Evolutionary conservation across 2,113 vertebrate genomes (phyloP).

Genomic region (Nycticebus coucang): DNA sequence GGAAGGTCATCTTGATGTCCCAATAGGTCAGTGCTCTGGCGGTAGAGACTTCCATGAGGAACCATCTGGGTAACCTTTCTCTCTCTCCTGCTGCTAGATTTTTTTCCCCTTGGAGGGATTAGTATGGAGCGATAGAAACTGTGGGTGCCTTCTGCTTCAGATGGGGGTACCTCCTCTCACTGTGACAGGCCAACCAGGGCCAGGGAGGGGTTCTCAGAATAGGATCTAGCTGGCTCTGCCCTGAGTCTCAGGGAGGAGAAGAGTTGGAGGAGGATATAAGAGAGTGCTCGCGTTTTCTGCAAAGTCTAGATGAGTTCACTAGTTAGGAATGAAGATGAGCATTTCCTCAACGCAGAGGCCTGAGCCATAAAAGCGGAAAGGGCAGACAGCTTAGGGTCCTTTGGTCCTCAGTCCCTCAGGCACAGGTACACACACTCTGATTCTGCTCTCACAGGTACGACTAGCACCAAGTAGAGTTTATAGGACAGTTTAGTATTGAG

Average conservation of each 20-base stretch:
- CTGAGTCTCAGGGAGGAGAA: background rate
- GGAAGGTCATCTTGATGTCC: background rate
- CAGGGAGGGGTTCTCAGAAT: slow-evolving; percentile 11
- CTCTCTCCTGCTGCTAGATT: background rate
- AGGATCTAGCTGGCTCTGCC: background rate
- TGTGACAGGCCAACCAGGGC: background rate
- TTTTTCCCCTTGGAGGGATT: background rate
- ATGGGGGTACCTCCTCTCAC: background rate
- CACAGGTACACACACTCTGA: background rate
- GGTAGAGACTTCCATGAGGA: background rate
- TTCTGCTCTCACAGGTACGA: background rate
- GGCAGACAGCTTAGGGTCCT: background rate
- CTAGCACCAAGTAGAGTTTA: background rate
- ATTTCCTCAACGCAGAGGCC: background rate
- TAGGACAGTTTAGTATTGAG: background rate
- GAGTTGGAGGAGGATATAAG: background rate
- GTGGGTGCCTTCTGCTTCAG: background rate
- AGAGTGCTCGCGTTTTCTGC: background rate
- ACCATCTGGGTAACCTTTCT: background rate
- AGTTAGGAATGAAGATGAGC: background rate
- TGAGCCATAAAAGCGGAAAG: background rate
- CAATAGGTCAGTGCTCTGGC: background rate
- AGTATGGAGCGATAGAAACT: background rate
- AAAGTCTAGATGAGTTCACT: background rate
- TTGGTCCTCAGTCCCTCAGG: background rate